Conservation (phyloP, 2,113 vertebrate species). For the Peromyscus leucopus region DNA sequence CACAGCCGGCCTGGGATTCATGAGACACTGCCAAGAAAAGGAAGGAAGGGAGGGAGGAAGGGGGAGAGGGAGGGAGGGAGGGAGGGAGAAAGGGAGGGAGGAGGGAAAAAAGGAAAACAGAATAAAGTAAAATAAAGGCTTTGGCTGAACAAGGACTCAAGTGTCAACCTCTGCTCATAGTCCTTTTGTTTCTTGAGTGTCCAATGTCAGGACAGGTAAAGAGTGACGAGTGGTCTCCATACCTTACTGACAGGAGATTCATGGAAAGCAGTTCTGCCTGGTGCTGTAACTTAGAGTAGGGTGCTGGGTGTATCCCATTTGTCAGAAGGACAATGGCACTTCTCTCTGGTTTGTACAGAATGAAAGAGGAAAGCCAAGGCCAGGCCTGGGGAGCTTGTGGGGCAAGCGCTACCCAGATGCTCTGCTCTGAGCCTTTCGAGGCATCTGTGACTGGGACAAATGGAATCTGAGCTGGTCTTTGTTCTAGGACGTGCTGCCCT, state of each 20-base stretch:
- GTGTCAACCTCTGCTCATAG: fast-evolving
- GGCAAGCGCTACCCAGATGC: neutral
- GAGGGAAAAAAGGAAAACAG: fast-evolving
- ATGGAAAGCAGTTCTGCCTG: neutral
- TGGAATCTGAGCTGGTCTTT: neutral
- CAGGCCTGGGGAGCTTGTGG: neutral
- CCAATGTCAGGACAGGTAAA: neutral
- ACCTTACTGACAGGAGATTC: neutral
- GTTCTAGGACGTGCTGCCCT: neutral
- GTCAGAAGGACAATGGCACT: neutral
- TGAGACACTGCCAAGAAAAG: neutral
- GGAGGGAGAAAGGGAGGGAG: fast-evolving
- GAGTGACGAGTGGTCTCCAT: neutral
- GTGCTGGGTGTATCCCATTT: fast-evolving
- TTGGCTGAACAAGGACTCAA: neutral
- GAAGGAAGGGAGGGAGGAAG: fast-evolving
- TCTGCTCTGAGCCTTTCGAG: neutral
- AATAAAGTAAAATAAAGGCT: neutral
- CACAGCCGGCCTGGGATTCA: neutral
- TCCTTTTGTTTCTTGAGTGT: neutral
- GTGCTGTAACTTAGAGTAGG: neutral
- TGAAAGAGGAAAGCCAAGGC: neutral
- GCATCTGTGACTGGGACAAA: neutral
- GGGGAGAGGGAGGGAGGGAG: fast-evolving
- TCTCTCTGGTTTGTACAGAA: neutral